Evolutionary conservation across 2,797 vertebrate species (phyloP).

Genomic region (Cercopithecus diana): DNA sequence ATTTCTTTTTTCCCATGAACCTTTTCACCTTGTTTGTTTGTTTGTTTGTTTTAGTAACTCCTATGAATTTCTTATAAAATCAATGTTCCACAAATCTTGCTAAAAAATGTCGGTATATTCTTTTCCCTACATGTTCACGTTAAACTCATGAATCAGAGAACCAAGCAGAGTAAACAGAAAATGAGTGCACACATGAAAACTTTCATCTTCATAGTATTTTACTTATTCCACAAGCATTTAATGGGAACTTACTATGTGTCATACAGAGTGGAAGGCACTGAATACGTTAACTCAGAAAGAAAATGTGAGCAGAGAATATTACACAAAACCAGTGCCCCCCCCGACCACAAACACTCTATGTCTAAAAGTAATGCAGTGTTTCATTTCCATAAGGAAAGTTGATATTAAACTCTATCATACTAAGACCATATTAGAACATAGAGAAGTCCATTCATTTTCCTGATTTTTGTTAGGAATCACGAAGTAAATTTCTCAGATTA

Average conservation of each 20-base stretch:
- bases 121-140: background rate
- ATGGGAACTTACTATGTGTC: background rate
- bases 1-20: background rate
- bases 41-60: background rate
- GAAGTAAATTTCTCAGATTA: constrained; percentile 42
- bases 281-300: background rate
- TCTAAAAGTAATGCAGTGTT: background rate
- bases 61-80: constrained; percentile 8
- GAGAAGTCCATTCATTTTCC: constrained; percentile 24
- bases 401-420: background rate
- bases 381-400: background rate
- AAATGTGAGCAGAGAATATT: background rate
- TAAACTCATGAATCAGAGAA: background rate
- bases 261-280: background rate
- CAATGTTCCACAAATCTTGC: background rate
- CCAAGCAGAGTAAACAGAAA: constrained; percentile 36
- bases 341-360: background rate
- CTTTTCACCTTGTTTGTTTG: background rate
- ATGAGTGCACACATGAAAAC: background rate
- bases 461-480: constrained; percentile 32
- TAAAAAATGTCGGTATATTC: background rate
- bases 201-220: background rate
- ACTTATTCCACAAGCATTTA: background rate
- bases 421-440: background rate
- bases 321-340: background rate